These are phyloP conservation scores for Darwinula stevensoni DNA, from an alignment of 2,888 invertebrate species.

Conservation along the genomic window DNA sequence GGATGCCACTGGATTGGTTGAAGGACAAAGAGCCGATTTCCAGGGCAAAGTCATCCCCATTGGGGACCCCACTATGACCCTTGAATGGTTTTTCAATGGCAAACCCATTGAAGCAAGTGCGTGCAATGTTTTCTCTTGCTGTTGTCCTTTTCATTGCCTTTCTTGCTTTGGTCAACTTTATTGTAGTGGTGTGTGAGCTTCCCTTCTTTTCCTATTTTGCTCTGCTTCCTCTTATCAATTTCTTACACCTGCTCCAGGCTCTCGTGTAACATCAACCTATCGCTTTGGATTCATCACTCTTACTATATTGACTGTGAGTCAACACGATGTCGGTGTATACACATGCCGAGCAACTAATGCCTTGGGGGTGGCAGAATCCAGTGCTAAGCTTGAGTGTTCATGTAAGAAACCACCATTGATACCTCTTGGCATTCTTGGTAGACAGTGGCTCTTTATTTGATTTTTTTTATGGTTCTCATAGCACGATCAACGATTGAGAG, in stretches of 20 bases:
- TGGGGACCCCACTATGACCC: constrained; percentile 81
- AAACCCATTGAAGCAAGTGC: constrained; percentile 63
- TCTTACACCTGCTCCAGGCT: constrained; percentile 28
- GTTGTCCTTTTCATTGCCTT: constrained; percentile 1
- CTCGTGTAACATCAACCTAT: constrained; percentile 74
- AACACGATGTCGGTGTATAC: constrained; percentile 67
- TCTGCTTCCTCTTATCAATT: neutral
- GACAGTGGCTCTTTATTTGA: constrained; percentile 3
- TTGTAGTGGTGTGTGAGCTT: no score
- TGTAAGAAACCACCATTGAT: constrained; percentile 14
- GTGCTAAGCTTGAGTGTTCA: constrained; percentile 45
- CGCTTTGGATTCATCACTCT: constrained; percentile 92
- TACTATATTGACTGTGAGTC: constrained; percentile 55
- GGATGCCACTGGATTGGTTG: constrained; percentile 40
- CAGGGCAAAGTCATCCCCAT: constrained; percentile 91
- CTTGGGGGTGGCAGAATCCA: constrained; percentile 58
- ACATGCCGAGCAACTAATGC: constrained; percentile 60
- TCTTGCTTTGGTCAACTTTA: no score
- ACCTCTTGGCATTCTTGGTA: no score
- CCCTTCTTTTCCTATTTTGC: neutral
- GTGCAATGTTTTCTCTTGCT: constrained; percentile 4
- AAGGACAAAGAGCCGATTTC: constrained; percentile 80
- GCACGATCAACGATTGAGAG: constrained; percentile 56
- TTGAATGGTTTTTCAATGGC: constrained; percentile 86
- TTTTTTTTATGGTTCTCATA: constrained; percentile 7